Conservation (phyloP, 2,797 vertebrate species). For the Ataeniobius toweri region DNA sequence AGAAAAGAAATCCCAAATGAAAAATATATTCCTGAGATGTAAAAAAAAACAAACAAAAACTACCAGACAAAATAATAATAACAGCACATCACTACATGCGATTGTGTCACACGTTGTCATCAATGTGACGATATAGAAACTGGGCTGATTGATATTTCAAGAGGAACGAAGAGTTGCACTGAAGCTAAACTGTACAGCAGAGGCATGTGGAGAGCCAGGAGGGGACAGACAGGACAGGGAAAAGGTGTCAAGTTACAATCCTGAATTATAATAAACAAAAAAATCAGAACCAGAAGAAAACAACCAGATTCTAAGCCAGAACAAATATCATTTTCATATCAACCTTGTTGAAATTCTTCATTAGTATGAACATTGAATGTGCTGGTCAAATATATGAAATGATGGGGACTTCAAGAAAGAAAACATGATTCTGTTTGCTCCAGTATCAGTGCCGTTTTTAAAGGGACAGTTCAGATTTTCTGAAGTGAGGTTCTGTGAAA, state of each 20-base stretch:
- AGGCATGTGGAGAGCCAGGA: conserved; percentile 28
- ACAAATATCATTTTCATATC: conserved; percentile 14
- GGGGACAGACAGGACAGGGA: conserved; percentile 15
- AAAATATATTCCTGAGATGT: conserved; percentile 82
- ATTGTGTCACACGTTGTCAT: conserved; percentile 47
- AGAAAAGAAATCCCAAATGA: conserved; percentile 50
- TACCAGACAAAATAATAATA: conserved; percentile 10
- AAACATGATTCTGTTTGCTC: neutral
- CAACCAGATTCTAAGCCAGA: conserved; percentile 16
- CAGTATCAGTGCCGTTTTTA: conserved; percentile 1
- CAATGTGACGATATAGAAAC: conserved; percentile 32
- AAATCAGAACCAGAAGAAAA: conserved; percentile 16
- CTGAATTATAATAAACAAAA: conserved; percentile 26
- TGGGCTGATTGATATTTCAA: conserved; percentile 55
- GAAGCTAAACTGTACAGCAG: conserved; percentile 62
- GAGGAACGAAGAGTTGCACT: conserved; percentile 38
- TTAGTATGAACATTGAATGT: conserved; percentile 46
- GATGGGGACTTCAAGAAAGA: neutral
- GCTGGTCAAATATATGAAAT: neutral
- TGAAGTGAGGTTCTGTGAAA: neutral
- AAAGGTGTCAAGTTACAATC: conserved; percentile 23
- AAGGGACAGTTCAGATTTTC: neutral
- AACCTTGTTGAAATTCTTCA: conserved; percentile 15
- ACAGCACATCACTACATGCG: conserved; percentile 37
- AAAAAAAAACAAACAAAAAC: conserved; percentile 62